Evolutionary conservation across 2,797 vertebrate species (phyloP), one percentile per base, ranked within the genome.

Genomic region (Meriones psammophilus): DNA sequence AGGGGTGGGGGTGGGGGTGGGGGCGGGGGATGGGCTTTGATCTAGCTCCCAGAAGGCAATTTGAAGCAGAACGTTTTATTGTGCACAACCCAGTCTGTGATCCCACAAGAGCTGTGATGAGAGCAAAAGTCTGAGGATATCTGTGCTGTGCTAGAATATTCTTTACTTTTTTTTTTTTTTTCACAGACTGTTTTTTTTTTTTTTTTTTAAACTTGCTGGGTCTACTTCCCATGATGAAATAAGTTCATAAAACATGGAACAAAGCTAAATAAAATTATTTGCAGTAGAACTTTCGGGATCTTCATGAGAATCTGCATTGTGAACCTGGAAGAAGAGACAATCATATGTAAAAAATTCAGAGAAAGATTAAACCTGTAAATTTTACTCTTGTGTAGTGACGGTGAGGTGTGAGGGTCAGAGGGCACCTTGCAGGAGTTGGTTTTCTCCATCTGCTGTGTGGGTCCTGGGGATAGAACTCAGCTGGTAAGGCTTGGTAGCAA

Each of bases 41-140:
- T 90, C 73, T 91, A 0, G 1, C 46, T 13, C 64, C 81, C 69
- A 69, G 4, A 4, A 71, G 90, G 62, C 42, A 71, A 36, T 86
- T 22, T 81, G 36, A 97, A 71, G 71, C 12, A 54, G 92, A 93
- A 50, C 78, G 42, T 93, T 97, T 95, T 84, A 50, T 80, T 80
- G 62, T 68, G 66, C 89, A 76, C 60, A 56, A 60, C n/a, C 78
- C 88, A 66, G 69, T 84, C 78, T 69, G n/a, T 33, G 36, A 33
- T 58, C 22, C 36, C 46, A 54, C 30, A 56, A 71, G 78, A 33
- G 50, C 13, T 50, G 56, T 10, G 46, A 28, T 58, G 78, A 33
- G 42, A 54, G 78, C 76, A 24, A 33, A 86, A 92, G 60, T 85
- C 84, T 46, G 20, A 28, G 12, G 58, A 18, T 76, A n/a, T 22